Percentiles rank a stretch among this genome's conserved stretches.
These are phyloP conservation scores for Brachionus plicatilis DNA, from an alignment of 1,140 invertebrate genomes.

Conservation along the genomic window DNA sequence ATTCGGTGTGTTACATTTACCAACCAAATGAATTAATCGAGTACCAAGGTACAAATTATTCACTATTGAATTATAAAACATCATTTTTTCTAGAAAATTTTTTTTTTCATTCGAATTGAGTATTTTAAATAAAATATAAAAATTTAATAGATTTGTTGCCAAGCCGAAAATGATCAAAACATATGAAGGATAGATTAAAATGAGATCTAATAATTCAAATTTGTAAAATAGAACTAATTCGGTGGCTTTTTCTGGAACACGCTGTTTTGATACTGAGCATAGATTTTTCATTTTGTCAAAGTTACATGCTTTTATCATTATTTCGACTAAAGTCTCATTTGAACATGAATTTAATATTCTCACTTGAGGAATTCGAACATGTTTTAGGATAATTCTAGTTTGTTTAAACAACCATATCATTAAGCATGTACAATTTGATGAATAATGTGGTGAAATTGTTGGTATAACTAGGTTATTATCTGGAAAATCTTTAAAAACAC, in stretches of 20 bases:
- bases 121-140: neutral
- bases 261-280: neutral
- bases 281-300: neutral
- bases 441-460: neutral
- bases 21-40: neutral
- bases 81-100: neutral
- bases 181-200: neutral
- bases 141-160: neutral
- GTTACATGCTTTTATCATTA: neutral
- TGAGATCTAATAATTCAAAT: neutral
- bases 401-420: neutral
- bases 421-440: neutral
- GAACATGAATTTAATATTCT: neutral
- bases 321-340: neutral
- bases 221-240: neutral
- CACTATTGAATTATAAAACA: slow-evolving; percentile 16
- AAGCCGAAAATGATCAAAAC: neutral
- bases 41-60: neutral
- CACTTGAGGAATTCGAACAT: neutral
- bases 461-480: neutral
- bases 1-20: neutral
- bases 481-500: neutral
- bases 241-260: neutral
- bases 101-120: neutral
- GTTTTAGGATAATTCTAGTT: neutral